A percentile compares a stretch with the other conserved stretches of the same genome.
Conservation (phyloP, 2,797 vertebrate species). For the Epinephelus awoara region DNA sequence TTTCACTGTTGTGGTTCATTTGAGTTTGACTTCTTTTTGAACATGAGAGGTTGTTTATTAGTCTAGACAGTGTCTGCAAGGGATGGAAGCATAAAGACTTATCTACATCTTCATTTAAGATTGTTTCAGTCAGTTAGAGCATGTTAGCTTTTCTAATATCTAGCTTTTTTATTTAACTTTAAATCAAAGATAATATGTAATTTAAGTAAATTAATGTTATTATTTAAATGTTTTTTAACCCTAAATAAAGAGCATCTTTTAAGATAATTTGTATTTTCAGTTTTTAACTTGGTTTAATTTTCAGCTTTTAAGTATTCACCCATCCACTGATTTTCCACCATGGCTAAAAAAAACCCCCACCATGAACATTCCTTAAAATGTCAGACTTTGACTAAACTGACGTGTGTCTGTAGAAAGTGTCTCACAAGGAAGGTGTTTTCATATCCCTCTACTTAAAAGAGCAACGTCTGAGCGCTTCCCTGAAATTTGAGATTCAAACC, state of each 20-base stretch:
- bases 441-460: too few relatives aligned
- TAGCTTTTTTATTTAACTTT: not conserved
- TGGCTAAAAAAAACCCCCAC: too few relatives aligned
- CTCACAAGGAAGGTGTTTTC: too few relatives aligned
- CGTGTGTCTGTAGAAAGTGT: too few relatives aligned
- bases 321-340: not conserved
- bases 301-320: not conserved
- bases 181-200: not conserved
- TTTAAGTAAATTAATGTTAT: not conserved
- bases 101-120: not conserved
- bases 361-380: not conserved
- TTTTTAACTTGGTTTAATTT: not conserved
- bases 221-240: too few relatives aligned
- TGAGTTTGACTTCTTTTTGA: not conserved
- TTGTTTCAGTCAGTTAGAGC: conserved; percentile 5
- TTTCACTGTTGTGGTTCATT: not conserved
- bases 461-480: too few relatives aligned
- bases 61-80: not conserved
- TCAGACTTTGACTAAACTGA: too few relatives aligned
- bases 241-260: not conserved
- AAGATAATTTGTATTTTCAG: not conserved
- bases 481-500: too few relatives aligned
- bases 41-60: not conserved
- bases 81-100: not conserved
- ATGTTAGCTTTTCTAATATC: not conserved